A percentile compares a stretch with the other conserved stretches of the same genome.
Conservation (phyloP, 2,797 vertebrate species). For the Poecilia picta region DNA sequence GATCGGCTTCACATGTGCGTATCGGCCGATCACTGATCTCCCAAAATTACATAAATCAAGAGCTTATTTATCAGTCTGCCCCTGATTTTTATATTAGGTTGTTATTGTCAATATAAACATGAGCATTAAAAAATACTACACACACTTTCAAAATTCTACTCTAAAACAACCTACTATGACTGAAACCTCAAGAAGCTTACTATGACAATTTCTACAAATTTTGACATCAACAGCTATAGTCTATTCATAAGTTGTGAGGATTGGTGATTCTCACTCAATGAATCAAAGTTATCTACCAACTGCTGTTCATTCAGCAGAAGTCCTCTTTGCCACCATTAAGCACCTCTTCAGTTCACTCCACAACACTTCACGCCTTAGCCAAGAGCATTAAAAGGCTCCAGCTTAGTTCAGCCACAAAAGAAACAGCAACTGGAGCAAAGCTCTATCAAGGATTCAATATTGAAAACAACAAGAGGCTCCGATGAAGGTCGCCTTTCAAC, state of each 20-base stretch:
- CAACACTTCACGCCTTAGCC: conserved; percentile 56
- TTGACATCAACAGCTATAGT: conserved; percentile 12
- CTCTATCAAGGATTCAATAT: conserved; percentile 22
- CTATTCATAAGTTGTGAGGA: conserved; percentile 17
- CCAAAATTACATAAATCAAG: too few species aligned
- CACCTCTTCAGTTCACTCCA: conserved; percentile 58
- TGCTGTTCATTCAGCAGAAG: conserved; percentile 52
- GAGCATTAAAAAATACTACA: neutral
- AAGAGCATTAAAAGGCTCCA: conserved; percentile 58
- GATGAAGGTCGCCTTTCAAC: conserved; percentile 75
- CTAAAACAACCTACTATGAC: conserved; percentile 17
- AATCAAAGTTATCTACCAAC: conserved; percentile 35
- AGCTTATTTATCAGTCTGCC: too few species aligned
- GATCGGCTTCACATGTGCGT: too few species aligned
- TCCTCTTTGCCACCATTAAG: conserved; percentile 45
- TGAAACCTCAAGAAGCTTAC: conserved; percentile 16
- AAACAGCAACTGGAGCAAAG: conserved; percentile 54
- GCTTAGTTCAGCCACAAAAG: conserved; percentile 46
- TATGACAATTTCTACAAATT: conserved; percentile 4
- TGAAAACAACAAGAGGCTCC: conserved; percentile 43
- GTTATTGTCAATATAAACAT: neutral
- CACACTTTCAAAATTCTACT: conserved; percentile 13
- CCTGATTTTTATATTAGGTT: neutral
- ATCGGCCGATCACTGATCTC: too few species aligned
- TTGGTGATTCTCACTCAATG: conserved; percentile 7